These are phyloP conservation scores for Phoxinus dragarum DNA, from an alignment of 2,797 vertebrate genomes.

Conservation along the genomic window DNA sequence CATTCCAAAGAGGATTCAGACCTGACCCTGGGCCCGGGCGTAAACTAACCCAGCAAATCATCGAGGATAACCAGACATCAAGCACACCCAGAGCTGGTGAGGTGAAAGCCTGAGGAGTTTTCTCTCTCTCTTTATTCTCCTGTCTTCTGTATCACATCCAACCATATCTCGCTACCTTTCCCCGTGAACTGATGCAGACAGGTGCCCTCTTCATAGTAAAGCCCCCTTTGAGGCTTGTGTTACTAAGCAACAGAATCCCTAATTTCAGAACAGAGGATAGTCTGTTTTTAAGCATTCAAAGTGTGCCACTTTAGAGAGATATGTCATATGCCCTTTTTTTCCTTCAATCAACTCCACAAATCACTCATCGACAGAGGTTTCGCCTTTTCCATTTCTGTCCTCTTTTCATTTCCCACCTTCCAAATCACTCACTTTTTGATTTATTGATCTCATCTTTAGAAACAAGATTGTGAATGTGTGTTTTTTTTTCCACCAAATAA, in stretches of 20 bases:
- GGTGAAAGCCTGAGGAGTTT: slow-evolving; percentile 14
- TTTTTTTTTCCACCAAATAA: background rate
- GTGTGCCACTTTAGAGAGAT: slow-evolving; percentile 59
- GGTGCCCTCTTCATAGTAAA: slow-evolving; percentile 68
- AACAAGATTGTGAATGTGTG: background rate
- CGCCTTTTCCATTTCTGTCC: background rate
- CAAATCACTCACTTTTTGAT: background rate
- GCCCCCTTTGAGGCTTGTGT: slow-evolving; percentile 73
- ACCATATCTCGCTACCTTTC: slow-evolving; percentile 22
- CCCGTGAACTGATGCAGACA: slow-evolving; percentile 65
- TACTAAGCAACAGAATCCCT: slow-evolving; percentile 81
- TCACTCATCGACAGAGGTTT: slow-evolving; percentile 1
- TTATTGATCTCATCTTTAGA: background rate
- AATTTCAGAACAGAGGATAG: slow-evolving; percentile 66
- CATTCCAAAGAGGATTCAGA: slow-evolving; percentile 51
- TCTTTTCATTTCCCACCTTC: background rate
- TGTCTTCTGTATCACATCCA: slow-evolving; percentile 7
- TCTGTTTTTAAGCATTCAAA: slow-evolving; percentile 72
- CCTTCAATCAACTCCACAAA: slow-evolving; percentile 60
- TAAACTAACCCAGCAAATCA: slow-evolving; percentile 64
- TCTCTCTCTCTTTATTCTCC: background rate
- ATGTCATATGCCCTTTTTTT: slow-evolving; percentile 38
- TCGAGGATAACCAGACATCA: slow-evolving; percentile 69
- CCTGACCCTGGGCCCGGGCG: slow-evolving; percentile 66
- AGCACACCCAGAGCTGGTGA: slow-evolving; percentile 70